phyloP scores from a whole-genome alignment of 2,888 invertebrate genomes.

The Chymomyza procnemis region DNA sequence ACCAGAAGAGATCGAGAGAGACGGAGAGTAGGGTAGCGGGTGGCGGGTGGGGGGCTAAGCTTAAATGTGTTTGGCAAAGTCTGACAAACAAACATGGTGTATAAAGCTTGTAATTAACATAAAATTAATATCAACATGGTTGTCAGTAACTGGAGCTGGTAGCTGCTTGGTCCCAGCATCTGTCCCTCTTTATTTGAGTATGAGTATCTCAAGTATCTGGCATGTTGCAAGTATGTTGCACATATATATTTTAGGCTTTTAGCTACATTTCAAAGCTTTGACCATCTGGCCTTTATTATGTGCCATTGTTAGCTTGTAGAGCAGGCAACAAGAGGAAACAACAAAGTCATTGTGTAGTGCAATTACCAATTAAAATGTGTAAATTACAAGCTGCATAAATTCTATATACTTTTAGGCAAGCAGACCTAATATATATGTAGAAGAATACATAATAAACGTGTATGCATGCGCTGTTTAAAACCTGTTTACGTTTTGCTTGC shows the following conservation, averaged over 20 bases:
- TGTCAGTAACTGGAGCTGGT: background rate
- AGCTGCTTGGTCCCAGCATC: background rate
- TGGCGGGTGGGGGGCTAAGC: background rate
- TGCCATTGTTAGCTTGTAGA: too few relatives aligned
- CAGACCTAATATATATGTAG: background rate
- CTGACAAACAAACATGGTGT: conserved; percentile 45
- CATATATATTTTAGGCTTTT: background rate
- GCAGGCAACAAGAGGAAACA: background rate
- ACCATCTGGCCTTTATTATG: background rate
- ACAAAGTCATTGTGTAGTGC: background rate
- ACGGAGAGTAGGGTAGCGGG: background rate
- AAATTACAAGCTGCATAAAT: conserved; percentile 2
- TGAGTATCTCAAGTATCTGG: background rate
- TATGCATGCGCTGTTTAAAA: conserved; percentile 1
- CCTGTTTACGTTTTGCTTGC: background rate
- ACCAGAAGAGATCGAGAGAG: background rate
- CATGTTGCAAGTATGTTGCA: background rate
- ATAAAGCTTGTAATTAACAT: conserved; percentile 68
- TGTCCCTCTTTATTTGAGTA: too few relatives aligned
- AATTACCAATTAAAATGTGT: conserved; percentile 46
- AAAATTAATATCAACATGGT: conserved; percentile 67
- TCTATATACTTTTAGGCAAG: background rate
- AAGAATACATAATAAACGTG: background rate
- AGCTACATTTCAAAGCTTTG: background rate
- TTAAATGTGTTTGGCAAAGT: background rate